Percentiles rank a stretch among this genome's conserved stretches.
These are phyloP conservation scores for Xenopus tropicalis DNA, from an alignment of 2,113 vertebrate genomes.

Conservation along the genomic window UCB_Xtro_10.0 CM004446.2:6985501-6986000, in stretches of 20 bases:
- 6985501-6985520: not conserved
- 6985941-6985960: too few relatives aligned
- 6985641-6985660: constrained; percentile 77
- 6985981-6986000: too few relatives aligned
- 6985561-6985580: constrained; percentile 98
- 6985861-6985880: too few relatives aligned
- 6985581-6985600: constrained; percentile 86
- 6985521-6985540: not conserved
- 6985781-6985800: too few relatives aligned
- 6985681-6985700: constrained; percentile 97
- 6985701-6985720: constrained; percentile 74
- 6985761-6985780: too few relatives aligned
- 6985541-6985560: constrained; percentile 47
- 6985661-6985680: constrained; percentile 94
- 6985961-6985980: too few relatives aligned
- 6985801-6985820: too few relatives aligned
- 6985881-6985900: too few relatives aligned
- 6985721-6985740: not conserved
- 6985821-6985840: too few relatives aligned
- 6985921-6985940: too few relatives aligned
- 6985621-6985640: constrained; percentile 80
- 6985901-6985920: too few relatives aligned
- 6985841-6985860: too few relatives aligned
- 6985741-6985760: not conserved
- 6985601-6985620: constrained; percentile 84